Base-by-base conservation (phyloP, 2,888 invertebrate genomes). In the Drosophila maculinotata region DNA sequence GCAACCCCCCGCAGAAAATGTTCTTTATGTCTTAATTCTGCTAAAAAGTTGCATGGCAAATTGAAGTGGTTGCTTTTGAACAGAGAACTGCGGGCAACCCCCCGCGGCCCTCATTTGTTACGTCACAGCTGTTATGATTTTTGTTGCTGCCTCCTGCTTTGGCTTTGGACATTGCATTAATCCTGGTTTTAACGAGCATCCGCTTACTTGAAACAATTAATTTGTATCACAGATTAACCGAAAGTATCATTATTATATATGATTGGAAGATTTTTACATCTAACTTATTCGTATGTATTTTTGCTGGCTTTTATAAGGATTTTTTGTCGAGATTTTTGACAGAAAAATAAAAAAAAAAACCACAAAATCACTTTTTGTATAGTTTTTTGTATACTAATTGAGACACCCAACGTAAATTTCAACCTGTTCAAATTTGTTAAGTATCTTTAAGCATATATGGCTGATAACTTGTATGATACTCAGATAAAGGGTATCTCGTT, bases 81-180 rank as follows among this genome's bases (percentile, higher is more conserved):
- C 48, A 33, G 23, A 25, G 48, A 31, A 26, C 42, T 64, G 57
- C 66, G 60, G 39, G 64, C 39, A 51, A 63, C 64, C 72, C 81
- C 76, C 82, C 58, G 76, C 26, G 14, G 79, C 7, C 57, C 63
- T 59, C 82, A 79, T 82, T 76, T 82, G 85, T 73, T 82, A 62
- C 79, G 76, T 68, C 82, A 76, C 81, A 81, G 85, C 82, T 81
- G 81, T 79, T 85, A 85, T 69, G 76, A 81, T 81, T 81, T 75
- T 63, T 62, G 33, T 26, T 45, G 25, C 30, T 33, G 8, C 15
- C 4, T 41, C 35, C 0, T 7, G 9, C 3, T 10, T 20, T 30
- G n/a, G 1, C 7, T 9, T 15, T 28, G 20, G 30, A 30, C 15
- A n/a, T n/a, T n/a, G n/a, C 8, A 30, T 36, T 54, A 36, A n/a